Conservation (phyloP, 2,113 vertebrate genomes). For the Pseudonaja textilis region DNA sequence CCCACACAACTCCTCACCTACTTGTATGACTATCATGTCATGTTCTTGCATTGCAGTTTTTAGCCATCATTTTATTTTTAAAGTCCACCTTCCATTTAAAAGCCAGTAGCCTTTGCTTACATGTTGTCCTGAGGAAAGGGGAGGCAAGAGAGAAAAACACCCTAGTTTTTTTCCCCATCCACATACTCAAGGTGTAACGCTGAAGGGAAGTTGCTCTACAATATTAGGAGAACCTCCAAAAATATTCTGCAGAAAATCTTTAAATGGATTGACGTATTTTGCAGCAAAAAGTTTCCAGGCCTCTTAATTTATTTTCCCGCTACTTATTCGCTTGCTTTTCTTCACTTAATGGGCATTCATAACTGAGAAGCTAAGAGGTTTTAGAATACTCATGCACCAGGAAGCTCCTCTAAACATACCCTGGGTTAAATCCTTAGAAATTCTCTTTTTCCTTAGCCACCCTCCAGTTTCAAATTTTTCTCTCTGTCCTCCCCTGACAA, state of each 20-base stretch:
- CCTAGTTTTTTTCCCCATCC: not conserved
- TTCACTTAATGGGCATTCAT: not conserved
- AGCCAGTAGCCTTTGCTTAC: not conserved
- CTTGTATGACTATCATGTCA: not conserved
- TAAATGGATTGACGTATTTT: not conserved
- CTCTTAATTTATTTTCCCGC: not conserved
- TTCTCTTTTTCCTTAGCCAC: not conserved
- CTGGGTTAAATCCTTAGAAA: not conserved
- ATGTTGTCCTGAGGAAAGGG: not conserved
- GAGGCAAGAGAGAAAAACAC: not conserved
- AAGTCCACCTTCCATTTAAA: not conserved
- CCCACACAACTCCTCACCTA: not conserved
- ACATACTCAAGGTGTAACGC: not conserved
- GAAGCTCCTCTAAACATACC: not conserved
- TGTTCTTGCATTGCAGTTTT: not conserved
- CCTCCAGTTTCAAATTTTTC: not conserved
- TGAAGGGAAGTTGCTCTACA: not conserved
- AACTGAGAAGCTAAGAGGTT: not conserved
- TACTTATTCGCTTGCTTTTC: not conserved
- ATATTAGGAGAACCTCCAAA: not conserved
- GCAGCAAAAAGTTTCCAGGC: not conserved
- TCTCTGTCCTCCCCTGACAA: not conserved
- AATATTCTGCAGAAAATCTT: not conserved
- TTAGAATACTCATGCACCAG: not conserved
- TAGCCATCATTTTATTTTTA: not conserved